A percentile compares a stretch with the other conserved stretches of the same genome.
These are phyloP conservation scores for Gerris buenoi DNA, from an alignment of 1,140 invertebrate species.

Conservation along the genomic window DNA sequence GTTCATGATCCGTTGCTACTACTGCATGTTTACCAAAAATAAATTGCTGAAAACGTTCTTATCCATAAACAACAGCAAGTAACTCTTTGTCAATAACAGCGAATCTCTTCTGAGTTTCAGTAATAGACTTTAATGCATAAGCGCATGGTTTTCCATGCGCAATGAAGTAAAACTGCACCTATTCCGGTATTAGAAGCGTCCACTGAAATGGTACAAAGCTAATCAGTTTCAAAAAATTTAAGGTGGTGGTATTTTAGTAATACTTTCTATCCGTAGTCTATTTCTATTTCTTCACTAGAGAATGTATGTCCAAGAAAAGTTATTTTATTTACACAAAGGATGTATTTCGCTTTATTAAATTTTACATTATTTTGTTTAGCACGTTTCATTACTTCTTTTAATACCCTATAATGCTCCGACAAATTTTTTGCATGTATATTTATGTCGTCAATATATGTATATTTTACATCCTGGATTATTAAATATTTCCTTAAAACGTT, in stretches of 20 bases:
- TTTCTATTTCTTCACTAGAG: neutral
- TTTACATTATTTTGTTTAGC: conserved; percentile 4
- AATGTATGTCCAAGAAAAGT: conserved; percentile 6
- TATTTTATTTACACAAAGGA: neutral
- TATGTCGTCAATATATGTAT: conserved; percentile 7
- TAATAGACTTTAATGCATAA: too few species aligned
- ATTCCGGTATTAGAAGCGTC: too few species aligned
- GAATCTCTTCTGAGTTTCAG: too few species aligned
- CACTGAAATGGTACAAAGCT: too few species aligned
- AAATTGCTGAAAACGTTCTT: conserved; percentile 4
- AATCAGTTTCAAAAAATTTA: too few species aligned
- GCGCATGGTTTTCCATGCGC: too few species aligned
- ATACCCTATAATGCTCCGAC: conserved; percentile 6
- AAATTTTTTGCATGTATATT: neutral
- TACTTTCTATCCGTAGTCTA: conserved; percentile 2
- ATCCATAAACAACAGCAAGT: neutral
- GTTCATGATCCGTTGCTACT: conserved; percentile 5
- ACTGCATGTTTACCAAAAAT: neutral
- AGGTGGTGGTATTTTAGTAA: neutral
- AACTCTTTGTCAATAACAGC: neutral
- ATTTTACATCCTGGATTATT: neutral
- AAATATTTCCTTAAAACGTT: conserved; percentile 3
- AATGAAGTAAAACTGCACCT: too few species aligned
- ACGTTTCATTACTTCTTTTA: neutral
- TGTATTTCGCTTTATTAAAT: conserved; percentile 8